phyloP scores from a whole-genome alignment of 2,797 vertebrate species.

The Xerus rutilus region DNA sequence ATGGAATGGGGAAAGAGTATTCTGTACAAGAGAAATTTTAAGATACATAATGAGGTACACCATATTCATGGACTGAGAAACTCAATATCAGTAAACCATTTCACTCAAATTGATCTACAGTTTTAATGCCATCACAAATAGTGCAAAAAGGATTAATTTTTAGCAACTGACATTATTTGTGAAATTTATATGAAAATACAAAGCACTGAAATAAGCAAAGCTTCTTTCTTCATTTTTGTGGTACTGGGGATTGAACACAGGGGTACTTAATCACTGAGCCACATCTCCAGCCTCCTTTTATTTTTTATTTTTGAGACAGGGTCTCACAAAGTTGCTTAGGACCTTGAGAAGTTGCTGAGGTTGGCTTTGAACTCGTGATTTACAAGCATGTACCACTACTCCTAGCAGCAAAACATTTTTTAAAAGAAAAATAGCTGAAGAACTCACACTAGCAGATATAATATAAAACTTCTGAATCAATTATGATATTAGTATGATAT shows the following conservation, averaged over 20 bases:
- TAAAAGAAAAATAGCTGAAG: neutral
- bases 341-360: too few species aligned
- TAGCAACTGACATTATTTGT: neutral
- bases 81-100: neutral
- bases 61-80: neutral
- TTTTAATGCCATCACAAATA: neutral
- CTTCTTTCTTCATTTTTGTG: too few species aligned
- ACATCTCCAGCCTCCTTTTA: too few species aligned
- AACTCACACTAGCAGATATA: neutral
- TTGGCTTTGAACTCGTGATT: too few species aligned
- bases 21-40: neutral
- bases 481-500: too few species aligned
- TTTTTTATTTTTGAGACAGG: too few species aligned
- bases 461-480: neutral
- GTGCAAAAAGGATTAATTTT: neutral
- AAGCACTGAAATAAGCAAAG: neutral
- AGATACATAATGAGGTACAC: neutral
- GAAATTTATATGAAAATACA: neutral
- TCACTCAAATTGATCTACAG: neutral
- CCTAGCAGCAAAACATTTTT: neutral
- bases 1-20: neutral
- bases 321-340: too few species aligned
- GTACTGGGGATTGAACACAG: too few species aligned
- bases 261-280: too few species aligned
- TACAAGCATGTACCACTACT: too few species aligned